phyloP scores from a whole-genome alignment of 37 sponge, comb jelly and placozoan species.

The Mnemiopsis leidyi region DNA sequence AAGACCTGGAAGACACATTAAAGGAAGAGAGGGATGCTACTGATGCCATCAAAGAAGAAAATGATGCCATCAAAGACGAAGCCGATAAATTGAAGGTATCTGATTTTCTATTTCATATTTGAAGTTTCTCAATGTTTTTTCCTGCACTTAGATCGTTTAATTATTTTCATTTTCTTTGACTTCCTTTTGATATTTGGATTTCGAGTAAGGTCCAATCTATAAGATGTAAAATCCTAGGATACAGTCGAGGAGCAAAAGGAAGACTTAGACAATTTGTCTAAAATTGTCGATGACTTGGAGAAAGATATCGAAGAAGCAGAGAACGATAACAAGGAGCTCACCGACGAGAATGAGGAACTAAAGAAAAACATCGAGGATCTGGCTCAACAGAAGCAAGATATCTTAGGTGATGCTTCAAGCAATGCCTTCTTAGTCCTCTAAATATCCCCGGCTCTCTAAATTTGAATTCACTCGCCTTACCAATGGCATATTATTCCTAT shows the following conservation, averaged over 20 bases:
- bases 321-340: conserved; percentile 1
- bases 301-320: background rate
- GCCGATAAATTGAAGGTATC: background rate
- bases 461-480: too few relatives aligned
- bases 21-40: conserved; percentile 20
- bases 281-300: conserved; percentile 1
- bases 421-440: too few relatives aligned
- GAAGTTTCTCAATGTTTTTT: too few relatives aligned
- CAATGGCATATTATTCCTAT: background rate
- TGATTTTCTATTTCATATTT: too few relatives aligned
- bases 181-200: too few relatives aligned
- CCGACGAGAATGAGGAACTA: conserved; percentile 35
- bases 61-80: background rate
- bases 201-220: background rate
- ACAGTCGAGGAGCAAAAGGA: background rate
- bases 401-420: background rate
- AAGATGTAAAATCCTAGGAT: conserved; percentile 28
- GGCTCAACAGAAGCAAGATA: background rate
- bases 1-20: conserved; percentile 32
- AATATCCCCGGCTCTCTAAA: too few relatives aligned
- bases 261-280: background rate
- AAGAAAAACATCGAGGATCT: background rate
- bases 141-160: too few relatives aligned
- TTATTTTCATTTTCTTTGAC: too few relatives aligned
- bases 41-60: background rate